phyloP scores from a whole-genome alignment of 2,113 vertebrate species.

The Rafetus swinhoei region DNA sequence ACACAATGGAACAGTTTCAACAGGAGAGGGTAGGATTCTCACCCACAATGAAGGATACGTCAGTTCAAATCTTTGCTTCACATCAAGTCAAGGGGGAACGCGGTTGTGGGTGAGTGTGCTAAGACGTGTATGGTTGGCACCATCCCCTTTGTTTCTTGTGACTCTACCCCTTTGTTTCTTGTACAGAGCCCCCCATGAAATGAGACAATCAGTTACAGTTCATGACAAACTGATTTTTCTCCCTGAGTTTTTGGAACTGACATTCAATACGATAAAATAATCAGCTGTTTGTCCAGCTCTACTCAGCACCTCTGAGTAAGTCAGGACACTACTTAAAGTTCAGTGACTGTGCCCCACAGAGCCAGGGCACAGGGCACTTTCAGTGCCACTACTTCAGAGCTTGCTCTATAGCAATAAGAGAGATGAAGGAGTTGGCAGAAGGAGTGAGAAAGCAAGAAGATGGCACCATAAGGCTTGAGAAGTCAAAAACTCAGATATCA shows the following conservation, averaged over 20 bases:
- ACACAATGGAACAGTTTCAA: fast-evolving
- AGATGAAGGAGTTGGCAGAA: neutral
- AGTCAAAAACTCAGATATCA: neutral
- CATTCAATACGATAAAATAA: neutral
- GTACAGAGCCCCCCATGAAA: neutral
- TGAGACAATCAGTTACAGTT: neutral
- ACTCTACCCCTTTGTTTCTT: neutral
- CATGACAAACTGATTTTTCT: neutral
- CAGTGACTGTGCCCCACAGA: neutral
- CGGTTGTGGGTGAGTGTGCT: neutral
- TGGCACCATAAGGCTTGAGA: fast-evolving
- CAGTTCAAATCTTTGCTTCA: neutral
- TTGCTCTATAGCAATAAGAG: neutral
- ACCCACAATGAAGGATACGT: neutral
- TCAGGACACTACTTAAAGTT: neutral
- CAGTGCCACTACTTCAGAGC: neutral
- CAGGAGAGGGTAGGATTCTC: neutral
- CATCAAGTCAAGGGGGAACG: neutral
- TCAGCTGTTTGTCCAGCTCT: neutral
- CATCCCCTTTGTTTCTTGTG: neutral
- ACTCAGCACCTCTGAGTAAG: neutral
- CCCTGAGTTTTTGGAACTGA: neutral
- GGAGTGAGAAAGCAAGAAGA: neutral
- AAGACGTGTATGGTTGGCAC: neutral
- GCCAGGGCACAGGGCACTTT: neutral